These are phyloP conservation scores for Diorhabda carinulata DNA, from an alignment of 1,140 invertebrate genomes.

Conservation along the genomic window DNA sequence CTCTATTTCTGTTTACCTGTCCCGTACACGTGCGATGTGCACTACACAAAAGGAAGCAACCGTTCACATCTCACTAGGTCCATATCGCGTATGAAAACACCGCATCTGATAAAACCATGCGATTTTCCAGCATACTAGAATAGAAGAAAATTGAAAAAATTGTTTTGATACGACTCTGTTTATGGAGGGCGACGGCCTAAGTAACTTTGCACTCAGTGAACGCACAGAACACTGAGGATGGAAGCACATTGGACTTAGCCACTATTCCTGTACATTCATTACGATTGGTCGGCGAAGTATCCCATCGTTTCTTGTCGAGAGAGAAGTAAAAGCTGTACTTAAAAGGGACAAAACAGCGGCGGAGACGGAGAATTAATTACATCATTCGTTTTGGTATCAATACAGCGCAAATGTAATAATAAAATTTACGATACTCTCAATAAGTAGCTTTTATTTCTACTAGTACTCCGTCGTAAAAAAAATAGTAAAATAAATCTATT, in stretches of 20 bases:
- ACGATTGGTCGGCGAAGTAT: conserved; percentile 15
- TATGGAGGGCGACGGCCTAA: conserved; percentile 25
- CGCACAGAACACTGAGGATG: conserved; percentile 7
- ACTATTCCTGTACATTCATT: conserved; percentile 8
- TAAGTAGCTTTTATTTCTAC: no score
- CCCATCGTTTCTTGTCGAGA: conserved; percentile 19
- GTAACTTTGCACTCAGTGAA: conserved; percentile 10
- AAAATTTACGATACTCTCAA: no score
- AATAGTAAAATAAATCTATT: no score
- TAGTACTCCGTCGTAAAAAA: no score
- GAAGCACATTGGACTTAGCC: conserved; percentile 13
- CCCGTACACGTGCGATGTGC: conserved; percentile 25
- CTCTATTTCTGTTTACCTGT: conserved; percentile 27
- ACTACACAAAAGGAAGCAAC: conserved; percentile 19
- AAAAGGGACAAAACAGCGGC: conserved; percentile 3
- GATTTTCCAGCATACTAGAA: not conserved
- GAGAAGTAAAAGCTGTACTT: conserved; percentile 7
- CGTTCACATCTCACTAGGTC: conserved; percentile 20
- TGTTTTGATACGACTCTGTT: conserved; percentile 16
- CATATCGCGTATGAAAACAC: not conserved
- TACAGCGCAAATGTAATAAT: no score
- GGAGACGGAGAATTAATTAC: no score
- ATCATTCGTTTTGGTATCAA: no score
- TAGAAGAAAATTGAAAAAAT: not conserved
- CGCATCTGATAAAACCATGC: not conserved